phyloP scores from a whole-genome alignment of 2,113 vertebrate species.

The Sialia sialis region DNA sequence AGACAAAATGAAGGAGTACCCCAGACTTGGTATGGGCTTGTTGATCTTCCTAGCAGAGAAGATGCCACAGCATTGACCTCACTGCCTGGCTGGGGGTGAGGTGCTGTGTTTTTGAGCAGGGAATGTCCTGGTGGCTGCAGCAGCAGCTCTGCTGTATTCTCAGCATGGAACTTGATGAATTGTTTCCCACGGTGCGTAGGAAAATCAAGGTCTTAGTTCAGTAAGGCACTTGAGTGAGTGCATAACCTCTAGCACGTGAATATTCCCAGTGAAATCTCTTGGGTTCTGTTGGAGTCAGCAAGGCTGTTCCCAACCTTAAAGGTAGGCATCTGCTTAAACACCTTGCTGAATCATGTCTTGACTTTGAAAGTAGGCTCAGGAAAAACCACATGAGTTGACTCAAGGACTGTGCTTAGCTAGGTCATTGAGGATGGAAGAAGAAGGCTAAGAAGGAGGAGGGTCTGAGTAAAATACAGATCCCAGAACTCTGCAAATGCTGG shows the following conservation, averaged over 20 bases:
- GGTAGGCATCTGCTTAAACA: conserved; percentile 46
- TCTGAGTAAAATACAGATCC: neutral
- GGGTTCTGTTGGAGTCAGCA: conserved; percentile 55
- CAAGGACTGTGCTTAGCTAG: conserved; percentile 2
- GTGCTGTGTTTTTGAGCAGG: neutral
- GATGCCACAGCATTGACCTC: neutral
- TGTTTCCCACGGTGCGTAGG: neutral
- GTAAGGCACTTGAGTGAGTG: neutral
- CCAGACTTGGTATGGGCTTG: neutral
- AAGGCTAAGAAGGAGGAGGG: neutral
- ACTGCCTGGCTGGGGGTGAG: neutral
- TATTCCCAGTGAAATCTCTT: conserved; percentile 34
- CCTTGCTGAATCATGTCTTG: conserved; percentile 61
- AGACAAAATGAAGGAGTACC: neutral
- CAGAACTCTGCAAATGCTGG: neutral
- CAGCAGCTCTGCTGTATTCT: neutral
- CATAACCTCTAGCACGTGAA: conserved; percentile 56
- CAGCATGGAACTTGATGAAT: neutral
- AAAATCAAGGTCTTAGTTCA: conserved; percentile 10
- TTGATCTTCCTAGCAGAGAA: neutral
- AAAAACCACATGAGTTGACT: conserved; percentile 56
- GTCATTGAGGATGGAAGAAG: neutral
- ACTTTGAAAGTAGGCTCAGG: conserved; percentile 34
- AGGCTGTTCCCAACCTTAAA: conserved; percentile 55
- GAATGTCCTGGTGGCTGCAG: neutral